These are phyloP conservation scores for Trachymyrmex cornetzi DNA, from an alignment of 1,140 invertebrate genomes.

Conservation along the genomic window DNA sequence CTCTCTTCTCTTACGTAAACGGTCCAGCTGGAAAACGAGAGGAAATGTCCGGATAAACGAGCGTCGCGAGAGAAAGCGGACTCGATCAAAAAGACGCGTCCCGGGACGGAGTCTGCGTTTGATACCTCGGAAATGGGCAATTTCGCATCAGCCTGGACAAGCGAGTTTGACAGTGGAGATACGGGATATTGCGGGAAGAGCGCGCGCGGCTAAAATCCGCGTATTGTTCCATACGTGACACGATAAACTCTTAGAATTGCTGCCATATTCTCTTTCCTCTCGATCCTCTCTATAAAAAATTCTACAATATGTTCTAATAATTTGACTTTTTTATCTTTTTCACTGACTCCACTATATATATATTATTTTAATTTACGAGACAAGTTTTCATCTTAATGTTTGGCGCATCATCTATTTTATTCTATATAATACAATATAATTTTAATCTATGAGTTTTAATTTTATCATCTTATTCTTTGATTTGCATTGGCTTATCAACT, in stretches of 20 bases:
- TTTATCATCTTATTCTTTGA: too few relatives aligned
- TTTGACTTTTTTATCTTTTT: too few relatives aligned
- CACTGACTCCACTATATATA: too few relatives aligned
- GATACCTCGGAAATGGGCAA: constrained; percentile 65
- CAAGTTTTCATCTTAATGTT: too few relatives aligned
- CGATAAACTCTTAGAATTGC: neutral
- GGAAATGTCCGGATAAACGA: constrained; percentile 58
- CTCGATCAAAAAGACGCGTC: constrained; percentile 68
- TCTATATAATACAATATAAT: too few relatives aligned
- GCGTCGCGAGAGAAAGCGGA: constrained; percentile 16
- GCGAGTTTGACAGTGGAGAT: neutral
- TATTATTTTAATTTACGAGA: too few relatives aligned
- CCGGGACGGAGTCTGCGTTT: constrained; percentile 46
- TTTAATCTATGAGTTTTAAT: too few relatives aligned
- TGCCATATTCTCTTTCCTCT: neutral
- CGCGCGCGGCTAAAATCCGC: neutral
- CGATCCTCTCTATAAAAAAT: neutral
- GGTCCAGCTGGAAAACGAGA: constrained; percentile 60
- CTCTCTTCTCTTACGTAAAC: constrained; percentile 38
- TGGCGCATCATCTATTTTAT: too few relatives aligned
- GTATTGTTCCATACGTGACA: neutral
- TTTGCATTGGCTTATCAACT: too few relatives aligned
- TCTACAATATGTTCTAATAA: neutral
- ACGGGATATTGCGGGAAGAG: neutral
- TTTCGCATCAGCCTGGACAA: neutral